Evolutionary conservation across 2,797 vertebrate species (phyloP).

Genomic region (Remorina albescens): DNA sequence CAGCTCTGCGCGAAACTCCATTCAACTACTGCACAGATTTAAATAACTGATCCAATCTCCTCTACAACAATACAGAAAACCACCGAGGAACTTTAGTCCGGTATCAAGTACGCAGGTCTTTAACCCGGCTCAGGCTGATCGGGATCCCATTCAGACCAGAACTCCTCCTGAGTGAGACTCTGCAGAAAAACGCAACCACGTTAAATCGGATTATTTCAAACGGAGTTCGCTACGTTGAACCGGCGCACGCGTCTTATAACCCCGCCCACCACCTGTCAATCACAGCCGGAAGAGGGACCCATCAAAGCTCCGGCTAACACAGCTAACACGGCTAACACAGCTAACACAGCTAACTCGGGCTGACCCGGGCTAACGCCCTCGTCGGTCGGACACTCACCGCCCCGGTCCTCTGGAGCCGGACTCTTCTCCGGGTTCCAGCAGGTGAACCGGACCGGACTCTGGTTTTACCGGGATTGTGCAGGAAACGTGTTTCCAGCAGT

Average conservation of each 20-base stretch:
- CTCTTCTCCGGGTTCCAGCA: constrained; percentile 2
- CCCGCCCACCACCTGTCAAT: background rate
- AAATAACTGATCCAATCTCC: rapidly evolving
- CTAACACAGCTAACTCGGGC: rapidly evolving
- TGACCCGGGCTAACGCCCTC: rapidly evolving
- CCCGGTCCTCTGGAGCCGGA: background rate
- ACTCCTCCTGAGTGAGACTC: background rate
- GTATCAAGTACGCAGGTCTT: rapidly evolving
- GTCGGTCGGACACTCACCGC: constrained; percentile 29
- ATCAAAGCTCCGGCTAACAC: background rate
- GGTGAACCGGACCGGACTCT: background rate
- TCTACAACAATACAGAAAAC: rapidly evolving
- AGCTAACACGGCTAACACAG: too few relatives aligned
- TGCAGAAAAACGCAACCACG: rapidly evolving
- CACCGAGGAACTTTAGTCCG: rapidly evolving
- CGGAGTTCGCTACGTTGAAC: background rate
- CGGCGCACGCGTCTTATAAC: background rate
- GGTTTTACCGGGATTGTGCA: constrained; percentile 10
- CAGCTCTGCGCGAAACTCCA: background rate
- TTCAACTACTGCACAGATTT: background rate
- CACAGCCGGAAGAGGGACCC: background rate
- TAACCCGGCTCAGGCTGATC: background rate
- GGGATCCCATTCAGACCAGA: too few relatives aligned
- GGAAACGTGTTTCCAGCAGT: background rate
- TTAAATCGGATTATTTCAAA: background rate